Percentiles rank a stretch among this genome's conserved stretches.
phyloP scores from a whole-genome alignment of 1,140 invertebrate species.

The Leguminivora glycinivorella region DNA sequence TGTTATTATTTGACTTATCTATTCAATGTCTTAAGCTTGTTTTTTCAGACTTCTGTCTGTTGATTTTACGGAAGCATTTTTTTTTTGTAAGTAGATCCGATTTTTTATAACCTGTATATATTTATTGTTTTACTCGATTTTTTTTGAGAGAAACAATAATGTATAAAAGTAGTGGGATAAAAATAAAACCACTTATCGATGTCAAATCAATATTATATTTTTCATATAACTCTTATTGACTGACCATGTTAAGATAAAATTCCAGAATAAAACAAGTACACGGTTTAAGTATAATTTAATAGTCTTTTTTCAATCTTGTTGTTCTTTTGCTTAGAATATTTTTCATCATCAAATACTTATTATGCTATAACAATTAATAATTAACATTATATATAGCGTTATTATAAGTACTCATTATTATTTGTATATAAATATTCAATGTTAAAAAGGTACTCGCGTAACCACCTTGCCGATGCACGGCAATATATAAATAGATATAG shows the following conservation, averaged over 20 bases:
- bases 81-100: too few species aligned
- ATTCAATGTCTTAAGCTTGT: too few species aligned
- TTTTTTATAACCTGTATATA: too few species aligned
- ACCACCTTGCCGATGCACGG: conserved; percentile 52
- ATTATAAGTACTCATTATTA: conserved; percentile 43
- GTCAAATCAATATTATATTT: conserved; percentile 19
- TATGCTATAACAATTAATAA: conserved; percentile 37
- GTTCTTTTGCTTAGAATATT: conserved; percentile 39
- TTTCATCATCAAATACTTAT: conserved; percentile 44
- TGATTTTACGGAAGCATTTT: too few species aligned
- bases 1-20: too few species aligned
- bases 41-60: too few species aligned
- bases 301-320: conserved; percentile 34
- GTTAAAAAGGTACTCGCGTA: conserved; percentile 72
- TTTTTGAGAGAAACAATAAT: too few species aligned
- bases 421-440: conserved; percentile 39
- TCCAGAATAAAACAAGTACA: conserved; percentile 18
- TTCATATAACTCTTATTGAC: conserved; percentile 5
- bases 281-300: conserved; percentile 27
- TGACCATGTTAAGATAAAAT: conserved; percentile 9
- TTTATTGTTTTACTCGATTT: too few species aligned
- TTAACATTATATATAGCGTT: conserved; percentile 36
- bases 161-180: neutral
- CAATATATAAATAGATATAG: conserved; percentile 36
- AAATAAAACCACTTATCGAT: conserved; percentile 18